Conservation (phyloP, 2,888 invertebrate species). For the Tachina fera region DNA sequence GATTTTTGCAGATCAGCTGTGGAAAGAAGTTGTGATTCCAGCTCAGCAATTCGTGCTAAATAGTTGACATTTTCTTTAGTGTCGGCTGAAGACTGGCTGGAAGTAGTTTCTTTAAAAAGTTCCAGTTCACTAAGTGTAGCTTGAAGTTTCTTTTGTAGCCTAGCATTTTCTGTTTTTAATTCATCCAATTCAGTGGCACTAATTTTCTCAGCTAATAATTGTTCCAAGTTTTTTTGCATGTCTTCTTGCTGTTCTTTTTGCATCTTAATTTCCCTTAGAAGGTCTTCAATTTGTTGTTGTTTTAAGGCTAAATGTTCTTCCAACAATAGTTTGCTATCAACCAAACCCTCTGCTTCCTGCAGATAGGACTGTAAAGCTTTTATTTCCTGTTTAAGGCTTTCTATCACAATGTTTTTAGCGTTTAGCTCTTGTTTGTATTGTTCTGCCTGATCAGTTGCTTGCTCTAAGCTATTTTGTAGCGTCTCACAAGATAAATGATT, state of each 20-base stretch:
- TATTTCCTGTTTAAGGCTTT: constrained; percentile 63
- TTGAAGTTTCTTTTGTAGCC: constrained; percentile 34
- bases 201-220: constrained; percentile 19
- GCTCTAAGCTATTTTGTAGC: constrained; percentile 28
- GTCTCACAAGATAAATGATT: constrained; percentile 27
- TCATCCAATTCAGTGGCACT: constrained; percentile 50
- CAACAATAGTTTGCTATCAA: constrained; percentile 35
- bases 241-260: constrained; percentile 32
- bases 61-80: constrained; percentile 58
- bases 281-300: constrained; percentile 46
- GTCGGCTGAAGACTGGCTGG: neutral
- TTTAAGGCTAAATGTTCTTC: constrained; percentile 61
- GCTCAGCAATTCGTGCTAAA: constrained; percentile 71
- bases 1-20: constrained; percentile 75
- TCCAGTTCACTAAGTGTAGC: constrained; percentile 20
- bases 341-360: constrained; percentile 46
- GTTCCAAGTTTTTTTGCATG: constrained; percentile 44
- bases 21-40: constrained; percentile 73
- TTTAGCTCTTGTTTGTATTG: constrained; percentile 65
- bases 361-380: constrained; percentile 58
- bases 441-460: constrained; percentile 19
- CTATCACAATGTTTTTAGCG: constrained; percentile 62
- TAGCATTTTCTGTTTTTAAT: constrained; percentile 62
- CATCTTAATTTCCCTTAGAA: constrained; percentile 45
- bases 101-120: neutral